Evolutionary conservation across 1,140 invertebrate genomes (phyloP).

Genomic region (Pomacea maculata): DNA sequence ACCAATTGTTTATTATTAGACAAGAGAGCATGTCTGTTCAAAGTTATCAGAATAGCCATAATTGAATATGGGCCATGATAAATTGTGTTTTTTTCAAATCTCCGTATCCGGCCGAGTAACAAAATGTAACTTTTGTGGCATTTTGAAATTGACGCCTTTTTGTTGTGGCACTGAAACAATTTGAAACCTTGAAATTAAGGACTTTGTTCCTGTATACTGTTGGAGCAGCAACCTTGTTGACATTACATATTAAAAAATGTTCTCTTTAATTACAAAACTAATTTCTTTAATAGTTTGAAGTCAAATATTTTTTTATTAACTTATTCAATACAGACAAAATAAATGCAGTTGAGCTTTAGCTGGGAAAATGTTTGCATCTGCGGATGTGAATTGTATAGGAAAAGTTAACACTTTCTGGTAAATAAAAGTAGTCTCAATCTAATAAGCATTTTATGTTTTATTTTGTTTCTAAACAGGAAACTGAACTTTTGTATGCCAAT

Average conservation of each 20-base stretch:
- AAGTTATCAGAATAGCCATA: constrained; percentile 22
- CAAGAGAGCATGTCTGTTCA: constrained; percentile 5
- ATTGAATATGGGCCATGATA: constrained; percentile 57
- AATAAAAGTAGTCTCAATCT: too few relatives aligned
- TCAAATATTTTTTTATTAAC: too few relatives aligned
- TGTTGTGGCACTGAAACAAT: constrained; percentile 68
- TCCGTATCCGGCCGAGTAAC: constrained; percentile 25
- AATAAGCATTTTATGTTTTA: too few relatives aligned
- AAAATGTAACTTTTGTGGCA: constrained; percentile 36
- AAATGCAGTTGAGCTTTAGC: too few relatives aligned
- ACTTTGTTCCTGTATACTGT: neutral
- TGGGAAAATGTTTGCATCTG: too few relatives aligned
- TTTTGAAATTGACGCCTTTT: constrained; percentile 50
- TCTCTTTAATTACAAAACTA: too few relatives aligned
- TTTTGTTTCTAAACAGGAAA: too few relatives aligned
- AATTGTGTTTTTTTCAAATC: constrained; percentile 32
- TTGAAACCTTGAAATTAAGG: constrained; percentile 27
- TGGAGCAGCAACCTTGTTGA: neutral
- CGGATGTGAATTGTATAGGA: too few relatives aligned
- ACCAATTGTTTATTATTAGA: neutral
- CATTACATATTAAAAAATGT: neutral
- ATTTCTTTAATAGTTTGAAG: too few relatives aligned
- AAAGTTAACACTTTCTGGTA: too few relatives aligned
- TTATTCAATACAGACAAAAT: too few relatives aligned
- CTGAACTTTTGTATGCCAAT: too few relatives aligned